phyloP scores from a whole-genome alignment of 2,888 invertebrate genomes.

The Bedellia somnulentella region DNA sequence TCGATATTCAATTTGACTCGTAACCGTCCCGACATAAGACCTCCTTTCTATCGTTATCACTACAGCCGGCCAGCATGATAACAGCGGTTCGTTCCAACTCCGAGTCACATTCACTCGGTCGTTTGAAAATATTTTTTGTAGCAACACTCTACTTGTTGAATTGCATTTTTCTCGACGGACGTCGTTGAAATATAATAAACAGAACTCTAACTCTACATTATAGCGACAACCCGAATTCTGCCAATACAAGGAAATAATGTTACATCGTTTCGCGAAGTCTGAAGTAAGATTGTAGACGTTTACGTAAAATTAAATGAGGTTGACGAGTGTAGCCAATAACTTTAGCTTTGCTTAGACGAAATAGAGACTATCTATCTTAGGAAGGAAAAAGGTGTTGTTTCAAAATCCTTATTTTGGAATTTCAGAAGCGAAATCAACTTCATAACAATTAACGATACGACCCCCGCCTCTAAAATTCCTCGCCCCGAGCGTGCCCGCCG shows the following conservation, averaged over 20 bases:
- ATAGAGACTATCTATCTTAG: too few relatives aligned
- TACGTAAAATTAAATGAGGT: too few relatives aligned
- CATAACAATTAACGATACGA: slow-evolving; percentile 63
- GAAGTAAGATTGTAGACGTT: too few relatives aligned
- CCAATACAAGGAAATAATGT: too few relatives aligned
- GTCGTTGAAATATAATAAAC: too few relatives aligned
- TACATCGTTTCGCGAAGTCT: too few relatives aligned
- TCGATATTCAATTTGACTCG: slow-evolving; percentile 19
- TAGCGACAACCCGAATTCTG: too few relatives aligned
- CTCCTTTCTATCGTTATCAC: slow-evolving; percentile 40
- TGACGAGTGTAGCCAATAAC: too few relatives aligned
- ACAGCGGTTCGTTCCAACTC: slow-evolving; percentile 3
- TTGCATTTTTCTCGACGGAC: too few relatives aligned
- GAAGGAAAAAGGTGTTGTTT: slow-evolving; percentile 52
- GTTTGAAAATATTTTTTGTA: slow-evolving; percentile 1
- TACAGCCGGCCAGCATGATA: slow-evolving; percentile 6
- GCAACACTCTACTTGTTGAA: too few relatives aligned
- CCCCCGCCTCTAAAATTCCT: slow-evolving; percentile 62
- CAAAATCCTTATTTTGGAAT: slow-evolving; percentile 59
- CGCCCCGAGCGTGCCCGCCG: slow-evolving; percentile 60
- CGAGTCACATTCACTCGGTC: slow-evolving; percentile 1
- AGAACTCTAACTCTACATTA: too few relatives aligned
- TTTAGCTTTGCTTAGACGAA: too few relatives aligned
- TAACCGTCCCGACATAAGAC: slow-evolving; percentile 18
- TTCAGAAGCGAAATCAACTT: slow-evolving; percentile 62